Evolutionary conservation across 2,888 invertebrate species (phyloP), one percentile per base, ranked within the genome.

Genomic region (Heliconius hortense): DNA sequence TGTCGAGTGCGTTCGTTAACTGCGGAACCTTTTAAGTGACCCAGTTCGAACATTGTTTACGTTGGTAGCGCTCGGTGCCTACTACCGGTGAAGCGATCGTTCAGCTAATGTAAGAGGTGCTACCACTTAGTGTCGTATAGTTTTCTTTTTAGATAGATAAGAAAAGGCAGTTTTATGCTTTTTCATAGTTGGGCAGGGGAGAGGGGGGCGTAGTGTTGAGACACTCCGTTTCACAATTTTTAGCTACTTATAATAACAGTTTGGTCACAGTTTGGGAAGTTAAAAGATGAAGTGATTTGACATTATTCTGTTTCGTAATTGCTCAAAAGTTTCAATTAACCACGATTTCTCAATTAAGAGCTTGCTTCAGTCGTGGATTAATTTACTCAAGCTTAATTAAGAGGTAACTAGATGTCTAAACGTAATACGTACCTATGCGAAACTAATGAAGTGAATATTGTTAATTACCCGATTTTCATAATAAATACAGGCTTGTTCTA

Each of bases 11-110:
- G 69, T 63, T 53, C 53, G 63, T 74, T 63, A 74, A 68, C 70
- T 74, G 35, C 39, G 70, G 53, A 28, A 43, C 66, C 66, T 67
- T 67, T 73, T 62, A 69, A 63, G 63, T 74, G 74, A 74, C 69
- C 74, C 28, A 56, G 56, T 74, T 74, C 35, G 26, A 56, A 70
- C 53, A 70, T 70, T 43, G 68, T 68, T 74, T 63, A 70, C 48
- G 11, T 70, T 53, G 53, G 43, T 43, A 35, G 31, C 28, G 7
- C 63, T n/a, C 10, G 31, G 21, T 31, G 28, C 31, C 31, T 63
- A 43, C 53, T 53, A n/a, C n/a, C 66, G 39, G 63, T 63, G 4
- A 53, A 68, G 53, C 60, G 56, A 35, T 26, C 43, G 31, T 63
- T 56, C 35, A 63, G 35, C 48, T 56, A 63, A 70, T 70, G 53